A percentile compares a stretch with the other conserved stretches of the same genome.
These are phyloP conservation scores for Phaedon cochleariae DNA, from an alignment of 2,888 invertebrate genomes.

Conservation along the genomic window DNA sequence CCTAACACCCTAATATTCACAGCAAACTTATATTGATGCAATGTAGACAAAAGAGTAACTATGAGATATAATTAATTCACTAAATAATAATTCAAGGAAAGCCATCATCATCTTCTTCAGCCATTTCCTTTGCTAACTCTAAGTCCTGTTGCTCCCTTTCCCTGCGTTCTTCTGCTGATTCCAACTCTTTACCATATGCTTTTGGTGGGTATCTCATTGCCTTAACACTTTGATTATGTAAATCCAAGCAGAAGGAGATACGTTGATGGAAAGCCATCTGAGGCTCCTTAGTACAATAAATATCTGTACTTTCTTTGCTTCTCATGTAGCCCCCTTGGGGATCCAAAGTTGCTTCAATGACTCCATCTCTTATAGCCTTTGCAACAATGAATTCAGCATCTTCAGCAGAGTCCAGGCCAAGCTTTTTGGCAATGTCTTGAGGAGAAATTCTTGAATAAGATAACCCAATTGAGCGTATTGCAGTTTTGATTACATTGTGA, in stretches of 20 bases:
- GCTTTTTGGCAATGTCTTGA: slow-evolving; percentile 91
- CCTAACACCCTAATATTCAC: slow-evolving; percentile 5
- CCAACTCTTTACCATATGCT: slow-evolving; percentile 97
- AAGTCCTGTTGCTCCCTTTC: slow-evolving; percentile 98
- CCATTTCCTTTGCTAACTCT: slow-evolving; percentile 99
- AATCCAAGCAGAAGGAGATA: slow-evolving; percentile 95
- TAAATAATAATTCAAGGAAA: slow-evolving; percentile 64
- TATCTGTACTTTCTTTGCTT: slow-evolving; percentile 95
- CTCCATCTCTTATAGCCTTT: slow-evolving; percentile 97
- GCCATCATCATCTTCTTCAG: slow-evolving; percentile 97
- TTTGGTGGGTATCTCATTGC: slow-evolving; percentile 99
- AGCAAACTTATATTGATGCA: slow-evolving; percentile 13
- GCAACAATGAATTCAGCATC: slow-evolving; percentile 99
- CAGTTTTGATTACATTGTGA: slow-evolving; percentile 99
- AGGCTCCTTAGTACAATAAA: slow-evolving; percentile 96
- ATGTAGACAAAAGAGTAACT: slow-evolving; percentile 10
- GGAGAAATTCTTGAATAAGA: slow-evolving; percentile 97
- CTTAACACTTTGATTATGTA: slow-evolving; percentile 99
- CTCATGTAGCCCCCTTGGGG: slow-evolving; percentile 96
- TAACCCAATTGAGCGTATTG: slow-evolving; percentile 92
- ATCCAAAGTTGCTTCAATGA: slow-evolving; percentile 96
- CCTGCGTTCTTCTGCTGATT: slow-evolving; percentile 95
- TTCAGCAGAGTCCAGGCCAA: slow-evolving; percentile 93
- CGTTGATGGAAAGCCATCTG: slow-evolving; percentile 96
- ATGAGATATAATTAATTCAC: slow-evolving; percentile 9